Evolutionary conservation across 2,113 vertebrate species (phyloP).

Genomic region (Cacatua alba): DNA sequence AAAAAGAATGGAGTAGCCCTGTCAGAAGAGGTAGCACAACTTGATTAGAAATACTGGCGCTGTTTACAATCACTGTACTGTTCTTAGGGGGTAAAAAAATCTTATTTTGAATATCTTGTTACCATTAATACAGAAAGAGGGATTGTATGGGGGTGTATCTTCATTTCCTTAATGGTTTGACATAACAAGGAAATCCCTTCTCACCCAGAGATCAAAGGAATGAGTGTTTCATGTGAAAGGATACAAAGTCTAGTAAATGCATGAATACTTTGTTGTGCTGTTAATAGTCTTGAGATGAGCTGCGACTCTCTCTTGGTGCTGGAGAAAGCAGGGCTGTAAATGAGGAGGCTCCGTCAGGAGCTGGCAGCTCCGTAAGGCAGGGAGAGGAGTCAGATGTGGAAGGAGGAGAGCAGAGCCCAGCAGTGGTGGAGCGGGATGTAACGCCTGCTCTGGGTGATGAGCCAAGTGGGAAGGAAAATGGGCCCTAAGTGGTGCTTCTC

Average conservation of each 20-base stretch:
- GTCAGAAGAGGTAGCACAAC: neutral
- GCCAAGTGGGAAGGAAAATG: neutral
- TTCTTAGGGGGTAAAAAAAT: neutral
- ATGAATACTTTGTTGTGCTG: conserved; percentile 24
- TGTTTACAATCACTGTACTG: neutral
- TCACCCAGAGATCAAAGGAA: conserved; percentile 2
- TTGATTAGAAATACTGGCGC: neutral
- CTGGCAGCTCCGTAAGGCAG: neutral
- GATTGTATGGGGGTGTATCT: neutral
- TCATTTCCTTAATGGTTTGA: conserved; percentile 35
- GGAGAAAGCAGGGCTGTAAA: neutral
- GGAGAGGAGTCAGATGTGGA: neutral
- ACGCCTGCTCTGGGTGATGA: neutral
- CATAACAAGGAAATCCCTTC: conserved; percentile 6
- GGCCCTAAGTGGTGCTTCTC: neutral
- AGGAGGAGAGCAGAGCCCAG: neutral
- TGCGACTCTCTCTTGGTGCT: neutral
- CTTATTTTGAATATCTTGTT: neutral
- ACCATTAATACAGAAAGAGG: neutral
- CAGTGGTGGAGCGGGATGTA: neutral
- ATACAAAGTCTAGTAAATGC: conserved; percentile 13
- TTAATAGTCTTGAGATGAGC: conserved; percentile 6
- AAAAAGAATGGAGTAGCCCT: neutral
- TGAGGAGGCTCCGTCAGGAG: conserved; percentile 1
- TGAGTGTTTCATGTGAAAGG: conserved; percentile 12